These are phyloP conservation scores for Athalia cordata DNA, from an alignment of 2,888 invertebrate genomes.

Conservation along the genomic window DNA sequence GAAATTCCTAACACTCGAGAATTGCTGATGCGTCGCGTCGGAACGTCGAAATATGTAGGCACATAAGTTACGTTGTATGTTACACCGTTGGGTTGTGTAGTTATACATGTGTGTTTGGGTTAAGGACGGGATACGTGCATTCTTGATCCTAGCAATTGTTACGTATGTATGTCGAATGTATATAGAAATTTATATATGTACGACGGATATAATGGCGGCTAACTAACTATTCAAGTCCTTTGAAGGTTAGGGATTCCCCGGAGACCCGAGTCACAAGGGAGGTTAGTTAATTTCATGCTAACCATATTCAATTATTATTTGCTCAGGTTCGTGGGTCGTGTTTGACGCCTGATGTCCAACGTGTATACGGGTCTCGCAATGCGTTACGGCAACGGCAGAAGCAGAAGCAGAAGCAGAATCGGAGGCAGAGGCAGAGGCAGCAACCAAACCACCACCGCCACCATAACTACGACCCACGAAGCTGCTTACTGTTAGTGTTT, in stretches of 20 bases:
- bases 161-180: too few relatives aligned
- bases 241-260: constrained; percentile 38
- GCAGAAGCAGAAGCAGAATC: too few relatives aligned
- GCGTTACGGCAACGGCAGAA: background rate
- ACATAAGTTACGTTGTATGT: background rate
- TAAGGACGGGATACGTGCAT: constrained; percentile 1
- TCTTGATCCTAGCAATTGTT: background rate
- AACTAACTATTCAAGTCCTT: constrained; percentile 44
- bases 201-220: constrained; percentile 33
- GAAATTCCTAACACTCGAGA: constrained; percentile 36
- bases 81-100: constrained; percentile 4
- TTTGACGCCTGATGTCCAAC: constrained; percentile 36
- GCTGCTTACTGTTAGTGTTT: constrained; percentile 28
- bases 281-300: constrained; percentile 44
- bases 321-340: constrained; percentile 42
- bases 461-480: background rate
- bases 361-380: constrained; percentile 6
- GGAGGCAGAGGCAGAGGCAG: too few relatives aligned
- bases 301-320: constrained; percentile 44
- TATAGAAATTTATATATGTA: too few relatives aligned
- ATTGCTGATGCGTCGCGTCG: background rate
- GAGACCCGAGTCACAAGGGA: constrained; percentile 26
- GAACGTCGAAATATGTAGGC: too few relatives aligned
- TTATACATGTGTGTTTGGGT: background rate
- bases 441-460: background rate